Conservation (phyloP, 1,140 invertebrate species). For the fruit fly (Drosophila melanogaster) region DNA sequence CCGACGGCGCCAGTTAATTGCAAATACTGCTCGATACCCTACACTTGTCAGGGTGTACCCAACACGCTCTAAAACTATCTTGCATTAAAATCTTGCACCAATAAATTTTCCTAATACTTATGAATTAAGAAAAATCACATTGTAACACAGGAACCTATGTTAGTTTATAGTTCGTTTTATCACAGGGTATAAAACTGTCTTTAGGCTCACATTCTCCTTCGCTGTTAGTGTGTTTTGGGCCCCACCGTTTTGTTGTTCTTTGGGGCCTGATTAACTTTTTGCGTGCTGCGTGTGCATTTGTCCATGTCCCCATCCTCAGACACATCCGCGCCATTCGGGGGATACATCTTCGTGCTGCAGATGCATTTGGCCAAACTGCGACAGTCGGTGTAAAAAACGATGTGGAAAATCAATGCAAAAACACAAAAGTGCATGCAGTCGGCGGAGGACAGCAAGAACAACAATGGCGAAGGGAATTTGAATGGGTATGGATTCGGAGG, state of each 20-base stretch:
- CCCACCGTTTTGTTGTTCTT: conserved; percentile 47
- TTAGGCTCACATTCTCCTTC: background rate
- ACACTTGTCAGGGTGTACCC: conserved; percentile 2
- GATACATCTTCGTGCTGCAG: conserved; percentile 53
- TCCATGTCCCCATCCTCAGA: conserved; percentile 23
- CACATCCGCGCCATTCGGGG: conserved; percentile 13
- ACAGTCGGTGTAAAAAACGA: conserved; percentile 23
- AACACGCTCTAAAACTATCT: background rate
- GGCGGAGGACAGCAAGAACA: conserved; percentile 27
- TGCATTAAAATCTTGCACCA: background rate
- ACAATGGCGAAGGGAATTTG: conserved; percentile 38
- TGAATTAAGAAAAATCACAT: no score
- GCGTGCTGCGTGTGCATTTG: conserved; percentile 65
- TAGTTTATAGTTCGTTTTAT: no score
- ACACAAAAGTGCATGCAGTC: conserved; percentile 65
- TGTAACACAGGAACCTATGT: background rate
- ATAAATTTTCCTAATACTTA: background rate
- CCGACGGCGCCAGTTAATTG: conserved; percentile 83
- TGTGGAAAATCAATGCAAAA: conserved; percentile 77
- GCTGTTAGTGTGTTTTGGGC: conserved; percentile 17
- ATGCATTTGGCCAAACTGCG: conserved; percentile 36
- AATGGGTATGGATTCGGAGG: conserved; percentile 39
- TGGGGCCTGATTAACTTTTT: conserved; percentile 77
- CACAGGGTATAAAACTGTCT: conserved; percentile 14
- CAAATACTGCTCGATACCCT: conserved; percentile 69